phyloP scores from a whole-genome alignment of 2,113 vertebrate genomes.

The human (Homo sapiens) region DNA sequence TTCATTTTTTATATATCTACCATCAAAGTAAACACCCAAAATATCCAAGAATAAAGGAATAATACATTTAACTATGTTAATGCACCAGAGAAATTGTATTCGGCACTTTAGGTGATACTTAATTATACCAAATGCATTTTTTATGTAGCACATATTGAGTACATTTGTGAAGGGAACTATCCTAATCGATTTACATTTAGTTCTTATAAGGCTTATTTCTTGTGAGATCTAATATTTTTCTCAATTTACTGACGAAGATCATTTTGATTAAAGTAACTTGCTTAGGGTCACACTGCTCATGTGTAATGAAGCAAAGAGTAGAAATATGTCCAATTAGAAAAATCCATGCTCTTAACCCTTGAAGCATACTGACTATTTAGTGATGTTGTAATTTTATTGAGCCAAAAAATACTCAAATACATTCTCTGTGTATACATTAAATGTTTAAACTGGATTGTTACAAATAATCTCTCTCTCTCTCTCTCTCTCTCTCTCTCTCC shows the following conservation, averaged over 20 bases:
- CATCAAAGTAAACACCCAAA: not conserved
- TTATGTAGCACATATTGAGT: not conserved
- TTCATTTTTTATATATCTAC: not conserved
- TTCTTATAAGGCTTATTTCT: slow-evolving; percentile 18
- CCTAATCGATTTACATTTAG: not conserved
- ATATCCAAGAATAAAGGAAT: not conserved
- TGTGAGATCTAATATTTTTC: not conserved
- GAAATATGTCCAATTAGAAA: slow-evolving; percentile 29
- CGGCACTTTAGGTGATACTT: not conserved
- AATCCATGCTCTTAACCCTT: slow-evolving; percentile 20
- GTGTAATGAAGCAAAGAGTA: not conserved
- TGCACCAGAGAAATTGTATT: not conserved
- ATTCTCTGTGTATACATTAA: not conserved
- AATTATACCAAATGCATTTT: not conserved
- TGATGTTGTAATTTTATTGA: not conserved
- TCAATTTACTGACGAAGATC: not conserved
- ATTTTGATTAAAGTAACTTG: slow-evolving; percentile 51
- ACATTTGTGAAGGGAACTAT: not conserved
- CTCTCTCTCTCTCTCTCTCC: not conserved
- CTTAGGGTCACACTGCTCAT: not conserved
- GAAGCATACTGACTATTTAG: not conserved
- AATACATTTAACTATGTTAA: not conserved
- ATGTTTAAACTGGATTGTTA: not conserved
- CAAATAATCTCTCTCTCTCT: not conserved
- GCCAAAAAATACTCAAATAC: not conserved